Evolutionary conservation across 1,140 invertebrate species (phyloP).

Genomic region (Rhagoletis pomonella): DNA sequence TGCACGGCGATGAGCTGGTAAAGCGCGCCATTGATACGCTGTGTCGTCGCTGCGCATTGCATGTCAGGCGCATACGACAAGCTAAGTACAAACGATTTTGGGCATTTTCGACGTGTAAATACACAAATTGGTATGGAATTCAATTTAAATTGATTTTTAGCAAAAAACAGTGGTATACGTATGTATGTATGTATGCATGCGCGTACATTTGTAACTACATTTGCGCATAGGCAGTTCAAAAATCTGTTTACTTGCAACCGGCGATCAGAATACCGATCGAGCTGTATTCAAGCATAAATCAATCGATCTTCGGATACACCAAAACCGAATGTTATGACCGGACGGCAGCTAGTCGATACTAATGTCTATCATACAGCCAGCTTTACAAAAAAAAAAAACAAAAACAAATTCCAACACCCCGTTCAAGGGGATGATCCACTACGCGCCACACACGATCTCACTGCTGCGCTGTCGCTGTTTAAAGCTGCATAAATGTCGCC

Average conservation of each 20-base stretch:
- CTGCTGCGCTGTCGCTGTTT: not conserved
- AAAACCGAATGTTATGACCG: constrained; percentile 14
- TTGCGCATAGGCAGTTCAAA: not conserved
- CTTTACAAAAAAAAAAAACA: too few species aligned
- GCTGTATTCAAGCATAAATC: not conserved
- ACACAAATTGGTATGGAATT: constrained; percentile 51
- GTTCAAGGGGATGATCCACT: not conserved
- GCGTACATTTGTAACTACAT: constrained; percentile 2
- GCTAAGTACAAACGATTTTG: constrained; percentile 22
- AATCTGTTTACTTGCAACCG: not conserved
- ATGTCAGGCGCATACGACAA: not conserved
- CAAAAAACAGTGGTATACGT: not conserved
- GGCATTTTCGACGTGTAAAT: constrained; percentile 46
- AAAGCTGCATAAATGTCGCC: too few species aligned
- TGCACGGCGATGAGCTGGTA: constrained; percentile 24
- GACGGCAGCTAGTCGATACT: not conserved
- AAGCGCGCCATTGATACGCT: not conserved
- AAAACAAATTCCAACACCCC: not conserved
- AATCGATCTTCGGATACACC: not conserved
- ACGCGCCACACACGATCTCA: not conserved
- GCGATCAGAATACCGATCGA: not conserved
- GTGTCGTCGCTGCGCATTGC: not conserved
- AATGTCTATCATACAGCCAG: not conserved
- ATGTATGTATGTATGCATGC: not conserved
- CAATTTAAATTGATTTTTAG: constrained; percentile 49